Conservation (phyloP, 1,140 invertebrate species). For the Dolichoris vasculosae region DNA sequence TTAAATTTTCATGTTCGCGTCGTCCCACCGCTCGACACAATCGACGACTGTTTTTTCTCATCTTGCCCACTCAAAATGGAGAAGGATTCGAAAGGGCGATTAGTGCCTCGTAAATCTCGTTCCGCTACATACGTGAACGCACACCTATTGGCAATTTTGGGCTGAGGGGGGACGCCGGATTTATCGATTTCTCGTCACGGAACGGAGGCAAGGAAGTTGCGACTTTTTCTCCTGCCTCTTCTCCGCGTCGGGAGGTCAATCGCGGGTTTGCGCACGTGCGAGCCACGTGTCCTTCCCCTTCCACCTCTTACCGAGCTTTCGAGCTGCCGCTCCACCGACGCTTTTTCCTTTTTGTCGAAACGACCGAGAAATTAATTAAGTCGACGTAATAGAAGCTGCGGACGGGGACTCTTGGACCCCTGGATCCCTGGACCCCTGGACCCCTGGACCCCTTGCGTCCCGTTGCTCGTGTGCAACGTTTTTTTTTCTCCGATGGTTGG, state of each 20-base stretch:
- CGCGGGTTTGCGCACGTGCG: slow-evolving; percentile 56
- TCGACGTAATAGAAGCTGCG: slow-evolving; percentile 17
- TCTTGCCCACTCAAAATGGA: neutral
- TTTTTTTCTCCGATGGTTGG: neutral
- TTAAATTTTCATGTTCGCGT: slow-evolving; percentile 26
- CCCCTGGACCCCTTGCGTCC: neutral
- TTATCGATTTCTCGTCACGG: slow-evolving; percentile 47
- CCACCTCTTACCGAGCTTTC: neutral
- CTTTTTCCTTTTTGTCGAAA: neutral
- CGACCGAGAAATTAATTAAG: slow-evolving; percentile 38
- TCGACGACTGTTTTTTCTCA: neutral
- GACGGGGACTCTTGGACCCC: neutral
- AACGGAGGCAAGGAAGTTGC: neutral
- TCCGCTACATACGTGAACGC: slow-evolving; percentile 21
- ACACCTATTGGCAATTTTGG: slow-evolving; percentile 11
- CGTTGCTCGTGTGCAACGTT: neutral
- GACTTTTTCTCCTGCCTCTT: slow-evolving; percentile 16
- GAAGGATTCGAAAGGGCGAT: slow-evolving; percentile 44
- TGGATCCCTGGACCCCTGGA: neutral
- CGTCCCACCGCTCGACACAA: neutral
- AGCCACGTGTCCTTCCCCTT: slow-evolving; percentile 53
- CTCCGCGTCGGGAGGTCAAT: slow-evolving; percentile 45
- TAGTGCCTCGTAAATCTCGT: slow-evolving; percentile 58
- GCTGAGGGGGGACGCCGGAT: slow-evolving; percentile 1
- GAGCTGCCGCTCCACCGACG: neutral